phyloP scores from a whole-genome alignment of 2,113 vertebrate species.

The Piprites chloris region DNA sequence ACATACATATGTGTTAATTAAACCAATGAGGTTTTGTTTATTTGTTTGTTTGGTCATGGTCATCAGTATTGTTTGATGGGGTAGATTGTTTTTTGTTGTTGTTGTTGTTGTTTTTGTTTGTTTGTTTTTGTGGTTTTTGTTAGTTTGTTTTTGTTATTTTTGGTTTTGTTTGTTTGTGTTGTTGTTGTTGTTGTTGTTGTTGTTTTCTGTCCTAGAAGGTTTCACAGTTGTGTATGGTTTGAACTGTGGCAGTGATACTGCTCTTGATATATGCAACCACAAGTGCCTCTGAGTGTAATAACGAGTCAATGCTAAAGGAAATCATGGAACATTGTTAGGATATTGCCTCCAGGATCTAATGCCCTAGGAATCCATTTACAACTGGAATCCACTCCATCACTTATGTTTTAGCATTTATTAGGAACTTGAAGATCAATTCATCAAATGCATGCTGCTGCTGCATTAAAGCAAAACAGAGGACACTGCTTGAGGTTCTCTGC shows the following conservation, averaged over 20 bases:
- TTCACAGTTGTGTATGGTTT: neutral
- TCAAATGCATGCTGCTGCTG: neutral
- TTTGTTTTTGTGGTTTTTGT: too few species aligned
- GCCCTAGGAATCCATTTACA: neutral
- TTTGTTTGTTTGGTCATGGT: neutral
- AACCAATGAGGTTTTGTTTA: neutral
- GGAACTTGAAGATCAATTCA: conserved; percentile 15
- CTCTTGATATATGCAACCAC: neutral
- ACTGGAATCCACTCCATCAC: neutral
- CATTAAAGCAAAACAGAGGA: neutral
- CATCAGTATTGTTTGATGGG: neutral
- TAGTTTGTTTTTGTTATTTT: neutral
- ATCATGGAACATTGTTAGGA: neutral
- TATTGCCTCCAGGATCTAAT: neutral
- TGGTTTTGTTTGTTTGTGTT: too few species aligned
- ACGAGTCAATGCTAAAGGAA: neutral
- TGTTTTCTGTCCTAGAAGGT: neutral
- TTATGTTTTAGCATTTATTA: neutral
- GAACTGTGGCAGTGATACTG: neutral
- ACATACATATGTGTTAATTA: neutral
- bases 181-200: neutral
- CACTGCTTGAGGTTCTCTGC: neutral
- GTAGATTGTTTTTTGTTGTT: neutral
- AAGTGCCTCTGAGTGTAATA: neutral
- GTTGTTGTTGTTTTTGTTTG: neutral